phyloP scores from a whole-genome alignment of 2,113 vertebrate species.

The Gnathonemus longibarbis region DNA sequence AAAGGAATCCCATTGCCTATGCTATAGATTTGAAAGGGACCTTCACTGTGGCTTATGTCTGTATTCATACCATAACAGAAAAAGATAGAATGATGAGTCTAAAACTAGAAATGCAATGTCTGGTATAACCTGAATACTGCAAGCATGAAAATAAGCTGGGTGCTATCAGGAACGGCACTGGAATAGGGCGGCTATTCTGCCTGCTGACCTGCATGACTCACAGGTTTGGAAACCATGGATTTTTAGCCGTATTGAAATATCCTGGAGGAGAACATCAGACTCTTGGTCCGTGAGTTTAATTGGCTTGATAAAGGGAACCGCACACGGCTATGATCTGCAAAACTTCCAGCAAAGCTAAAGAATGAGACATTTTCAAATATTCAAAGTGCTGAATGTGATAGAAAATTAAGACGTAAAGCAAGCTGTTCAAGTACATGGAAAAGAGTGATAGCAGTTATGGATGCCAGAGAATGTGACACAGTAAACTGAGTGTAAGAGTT shows the following conservation, averaged over 20 bases:
- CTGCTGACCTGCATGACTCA: not conserved
- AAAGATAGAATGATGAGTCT: not conserved
- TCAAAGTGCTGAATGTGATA: not conserved
- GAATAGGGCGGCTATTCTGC: not conserved
- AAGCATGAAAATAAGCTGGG: not conserved
- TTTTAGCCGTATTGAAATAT: not conserved
- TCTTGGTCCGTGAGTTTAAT: not conserved
- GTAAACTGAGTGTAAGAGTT: not conserved
- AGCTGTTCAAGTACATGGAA: not conserved
- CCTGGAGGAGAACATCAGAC: not conserved
- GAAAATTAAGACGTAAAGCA: not conserved
- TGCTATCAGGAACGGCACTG: not conserved
- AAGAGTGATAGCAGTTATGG: not conserved
- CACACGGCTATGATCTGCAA: not conserved
- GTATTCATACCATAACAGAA: not conserved
- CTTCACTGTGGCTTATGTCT: not conserved
- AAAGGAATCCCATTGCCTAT: not conserved
- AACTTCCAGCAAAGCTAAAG: not conserved
- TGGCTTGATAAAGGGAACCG: not conserved
- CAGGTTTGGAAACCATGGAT: not conserved
- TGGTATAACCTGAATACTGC: not conserved
- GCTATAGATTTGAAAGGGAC: not conserved
- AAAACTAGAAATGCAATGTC: not conserved
- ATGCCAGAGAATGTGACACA: not conserved
- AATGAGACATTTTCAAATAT: not conserved